Evolutionary conservation across 2,797 vertebrate genomes (phyloP).

Genomic region (Erpetoichthys calabaricus): DNA sequence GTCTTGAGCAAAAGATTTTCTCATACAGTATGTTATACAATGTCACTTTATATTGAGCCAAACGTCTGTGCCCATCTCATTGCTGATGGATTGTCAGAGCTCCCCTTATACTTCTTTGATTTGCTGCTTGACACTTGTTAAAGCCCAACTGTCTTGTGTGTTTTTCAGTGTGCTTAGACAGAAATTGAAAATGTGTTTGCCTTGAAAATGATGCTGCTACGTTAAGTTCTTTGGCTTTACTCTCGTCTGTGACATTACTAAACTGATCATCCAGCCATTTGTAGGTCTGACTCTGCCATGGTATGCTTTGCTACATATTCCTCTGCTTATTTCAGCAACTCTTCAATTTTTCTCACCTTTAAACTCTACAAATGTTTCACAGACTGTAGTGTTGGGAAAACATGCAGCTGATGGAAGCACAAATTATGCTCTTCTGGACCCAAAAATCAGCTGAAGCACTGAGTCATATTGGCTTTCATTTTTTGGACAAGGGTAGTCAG

Average conservation of each 20-base stretch:
- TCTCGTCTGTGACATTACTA: slow-evolving; percentile 15
- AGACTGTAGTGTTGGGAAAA: slow-evolving; percentile 14
- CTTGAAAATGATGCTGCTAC: slow-evolving; percentile 10
- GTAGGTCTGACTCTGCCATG: background rate
- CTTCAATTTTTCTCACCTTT: slow-evolving; percentile 20
- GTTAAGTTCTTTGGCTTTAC: slow-evolving; percentile 4
- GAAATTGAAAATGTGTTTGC: slow-evolving; percentile 8
- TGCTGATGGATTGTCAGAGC: slow-evolving; percentile 8
- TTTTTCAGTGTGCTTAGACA: slow-evolving; percentile 11
- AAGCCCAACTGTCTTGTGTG: slow-evolving; percentile 1
- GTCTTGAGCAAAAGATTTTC: slow-evolving; percentile 2
- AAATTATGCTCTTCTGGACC: slow-evolving; percentile 17
- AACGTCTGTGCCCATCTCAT: slow-evolving; percentile 9
- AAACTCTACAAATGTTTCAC: slow-evolving; percentile 20
- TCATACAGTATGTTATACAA: background rate
- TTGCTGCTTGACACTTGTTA: slow-evolving; percentile 10
- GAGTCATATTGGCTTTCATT: slow-evolving; percentile 10
- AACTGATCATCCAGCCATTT: slow-evolving; percentile 8
- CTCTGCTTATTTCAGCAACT: slow-evolving; percentile 17
- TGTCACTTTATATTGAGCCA: background rate
- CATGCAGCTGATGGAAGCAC: slow-evolving; percentile 15
- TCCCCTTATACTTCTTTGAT: slow-evolving; percentile 15
- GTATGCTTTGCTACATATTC: slow-evolving; percentile 12
- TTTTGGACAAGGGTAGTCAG: slow-evolving; percentile 14
- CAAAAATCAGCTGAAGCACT: slow-evolving; percentile 14